These are phyloP conservation scores for Pachydiplax longipennis DNA, from an alignment of 2,888 invertebrate species.

Conservation along the genomic window DNA sequence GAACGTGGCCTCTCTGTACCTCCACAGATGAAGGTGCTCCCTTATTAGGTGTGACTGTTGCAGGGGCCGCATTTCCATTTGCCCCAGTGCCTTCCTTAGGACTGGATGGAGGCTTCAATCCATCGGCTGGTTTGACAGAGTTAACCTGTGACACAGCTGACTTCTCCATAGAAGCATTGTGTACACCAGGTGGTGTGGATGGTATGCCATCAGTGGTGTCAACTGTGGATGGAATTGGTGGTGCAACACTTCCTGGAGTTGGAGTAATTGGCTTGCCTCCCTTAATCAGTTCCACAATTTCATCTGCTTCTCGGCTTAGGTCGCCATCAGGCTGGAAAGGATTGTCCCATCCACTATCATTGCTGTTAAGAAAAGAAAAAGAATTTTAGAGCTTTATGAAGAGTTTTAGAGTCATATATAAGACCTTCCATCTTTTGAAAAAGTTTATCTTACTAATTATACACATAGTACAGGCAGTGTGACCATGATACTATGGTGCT, in stretches of 20 bases:
- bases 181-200: slow-evolving; percentile 18
- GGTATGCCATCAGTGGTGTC: slow-evolving; percentile 59
- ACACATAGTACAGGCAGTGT: too few species aligned
- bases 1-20: slow-evolving; percentile 76
- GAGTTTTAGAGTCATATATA: too few species aligned
- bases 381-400: slow-evolving; percentile 45
- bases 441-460: too few species aligned
- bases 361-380: slow-evolving; percentile 67
- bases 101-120: slow-evolving; percentile 16
- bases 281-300: slow-evolving; percentile 93
- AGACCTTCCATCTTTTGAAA: too few species aligned
- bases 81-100: slow-evolving; percentile 53
- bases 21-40: slow-evolving; percentile 66
- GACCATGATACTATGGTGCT: too few species aligned
- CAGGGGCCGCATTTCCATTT: slow-evolving; percentile 59
- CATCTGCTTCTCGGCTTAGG: slow-evolving; percentile 92
- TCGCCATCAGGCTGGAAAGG: slow-evolving; percentile 97
- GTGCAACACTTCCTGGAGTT: slow-evolving; percentile 66
- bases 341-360: slow-evolving; percentile 96
- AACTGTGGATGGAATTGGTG: slow-evolving; percentile 63
- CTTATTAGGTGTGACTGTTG: slow-evolving; percentile 57
- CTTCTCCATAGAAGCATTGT: neutral
- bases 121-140: slow-evolving; percentile 16
- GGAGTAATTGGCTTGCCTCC: slow-evolving; percentile 87
- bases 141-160: neutral